phyloP scores from a whole-genome alignment of 2,113 vertebrate species.

The Hippopotamus amphibius region DNA sequence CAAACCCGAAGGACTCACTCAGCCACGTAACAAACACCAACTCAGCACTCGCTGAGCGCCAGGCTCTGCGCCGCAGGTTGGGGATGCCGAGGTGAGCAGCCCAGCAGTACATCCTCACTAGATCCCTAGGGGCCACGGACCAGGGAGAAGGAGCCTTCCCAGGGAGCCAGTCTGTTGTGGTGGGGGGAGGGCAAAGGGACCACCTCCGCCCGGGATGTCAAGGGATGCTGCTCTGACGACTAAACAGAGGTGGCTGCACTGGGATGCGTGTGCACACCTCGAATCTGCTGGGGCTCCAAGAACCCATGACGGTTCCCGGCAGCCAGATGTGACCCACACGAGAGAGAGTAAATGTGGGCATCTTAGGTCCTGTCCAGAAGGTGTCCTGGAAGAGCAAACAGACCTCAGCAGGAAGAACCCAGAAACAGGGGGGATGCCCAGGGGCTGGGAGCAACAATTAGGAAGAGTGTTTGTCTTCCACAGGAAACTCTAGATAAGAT shows the following conservation, averaged over 20 bases:
- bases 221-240: too few species aligned
- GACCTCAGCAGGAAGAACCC: background rate
- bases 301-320: background rate
- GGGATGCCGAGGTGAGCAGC: background rate
- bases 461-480: background rate
- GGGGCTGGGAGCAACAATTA: background rate
- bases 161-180: too few species aligned
- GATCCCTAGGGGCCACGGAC: too few species aligned
- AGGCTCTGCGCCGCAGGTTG: too few species aligned
- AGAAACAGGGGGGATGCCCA: background rate
- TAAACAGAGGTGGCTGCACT: accelerated
- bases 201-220: background rate
- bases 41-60: background rate
- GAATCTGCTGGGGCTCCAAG: background rate
- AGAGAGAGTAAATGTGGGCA: background rate
- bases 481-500: background rate
- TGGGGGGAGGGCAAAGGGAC: background rate
- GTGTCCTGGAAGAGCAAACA: background rate
- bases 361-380: background rate
- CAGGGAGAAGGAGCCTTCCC: background rate
- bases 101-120: too few species aligned
- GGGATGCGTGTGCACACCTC: too few species aligned
- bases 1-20: background rate
- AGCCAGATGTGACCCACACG: background rate
- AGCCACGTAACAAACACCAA: background rate